Conservation (phyloP, 2,888 invertebrate species). For the Dryomyza anilis region DNA sequence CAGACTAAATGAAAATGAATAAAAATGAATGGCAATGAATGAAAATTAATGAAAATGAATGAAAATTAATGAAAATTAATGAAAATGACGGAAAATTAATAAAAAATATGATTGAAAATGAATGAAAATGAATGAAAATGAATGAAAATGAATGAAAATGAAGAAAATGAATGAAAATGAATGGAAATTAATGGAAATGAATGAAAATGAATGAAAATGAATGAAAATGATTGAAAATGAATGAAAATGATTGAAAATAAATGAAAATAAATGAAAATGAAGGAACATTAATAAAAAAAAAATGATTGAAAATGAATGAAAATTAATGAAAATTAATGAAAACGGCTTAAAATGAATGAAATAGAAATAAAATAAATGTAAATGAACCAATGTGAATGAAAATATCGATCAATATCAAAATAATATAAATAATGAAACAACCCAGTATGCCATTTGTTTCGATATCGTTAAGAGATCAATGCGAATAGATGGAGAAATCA, state of each 20-base stretch:
- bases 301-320: background rate
- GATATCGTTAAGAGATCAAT: too few species aligned
- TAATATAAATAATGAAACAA: too few species aligned
- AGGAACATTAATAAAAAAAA: background rate
- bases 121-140: background rate
- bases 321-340: too few species aligned
- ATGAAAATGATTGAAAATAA: background rate
- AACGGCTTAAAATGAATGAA: background rate
- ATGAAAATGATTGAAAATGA: background rate
- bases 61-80: background rate
- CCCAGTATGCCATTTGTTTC: too few species aligned
- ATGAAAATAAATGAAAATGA: background rate
- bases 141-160: background rate
- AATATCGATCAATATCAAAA: too few species aligned
- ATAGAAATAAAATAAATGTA: too few species aligned
- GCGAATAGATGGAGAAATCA: too few species aligned
- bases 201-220: background rate
- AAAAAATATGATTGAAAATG: background rate
- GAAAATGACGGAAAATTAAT: background rate
- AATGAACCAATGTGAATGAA: too few species aligned
- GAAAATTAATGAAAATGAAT: too few species aligned
- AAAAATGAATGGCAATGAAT: too few species aligned
- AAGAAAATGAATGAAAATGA: background rate
- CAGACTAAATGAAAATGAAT: too few species aligned
- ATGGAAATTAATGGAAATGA: background rate